Percentiles rank a stretch among this genome's conserved stretches.
These are phyloP conservation scores for Diphyllodes magnificus DNA, from an alignment of 2,113 vertebrate genomes.

Conservation along the genomic window DNA sequence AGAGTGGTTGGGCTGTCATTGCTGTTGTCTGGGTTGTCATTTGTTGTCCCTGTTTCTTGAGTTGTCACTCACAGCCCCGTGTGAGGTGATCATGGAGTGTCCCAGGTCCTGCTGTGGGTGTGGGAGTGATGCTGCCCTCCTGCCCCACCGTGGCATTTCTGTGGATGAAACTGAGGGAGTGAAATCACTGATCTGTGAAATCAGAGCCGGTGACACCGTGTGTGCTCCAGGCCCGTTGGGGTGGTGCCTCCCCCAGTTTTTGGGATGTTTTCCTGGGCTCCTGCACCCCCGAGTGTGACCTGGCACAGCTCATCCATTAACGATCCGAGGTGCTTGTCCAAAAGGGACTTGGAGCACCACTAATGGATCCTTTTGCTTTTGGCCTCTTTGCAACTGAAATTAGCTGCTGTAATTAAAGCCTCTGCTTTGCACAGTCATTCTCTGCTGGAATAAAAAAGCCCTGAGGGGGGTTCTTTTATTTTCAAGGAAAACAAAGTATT, in stretches of 20 bases:
- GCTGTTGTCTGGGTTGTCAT: background rate
- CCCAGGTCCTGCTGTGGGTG: background rate
- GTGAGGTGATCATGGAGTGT: background rate
- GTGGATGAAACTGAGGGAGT: background rate
- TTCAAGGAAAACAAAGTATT: slow-evolving; percentile 43
- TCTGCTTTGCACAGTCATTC: slow-evolving; percentile 63
- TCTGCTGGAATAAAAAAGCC: slow-evolving; percentile 52
- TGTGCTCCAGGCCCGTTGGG: background rate
- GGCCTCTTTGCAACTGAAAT: slow-evolving; percentile 60
- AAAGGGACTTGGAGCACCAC: slow-evolving; percentile 8
- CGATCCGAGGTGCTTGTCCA: slow-evolving; percentile 23
- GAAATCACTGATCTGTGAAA: background rate
- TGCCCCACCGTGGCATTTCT: background rate
- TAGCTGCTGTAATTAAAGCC: slow-evolving; percentile 67
- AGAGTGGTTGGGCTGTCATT: background rate
- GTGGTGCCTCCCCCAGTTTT: background rate
- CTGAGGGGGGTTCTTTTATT: slow-evolving; percentile 42
- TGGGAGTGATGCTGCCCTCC: background rate
- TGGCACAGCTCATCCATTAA: slow-evolving; percentile 50
- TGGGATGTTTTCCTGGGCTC: background rate
- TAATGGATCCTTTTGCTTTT: slow-evolving; percentile 67
- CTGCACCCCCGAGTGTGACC: background rate
- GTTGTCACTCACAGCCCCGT: accelerated
- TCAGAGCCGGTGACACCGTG: background rate
- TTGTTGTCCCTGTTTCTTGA: background rate